Conservation (phyloP, 2,113 vertebrate genomes). For the Rafetus swinhoei region DNA sequence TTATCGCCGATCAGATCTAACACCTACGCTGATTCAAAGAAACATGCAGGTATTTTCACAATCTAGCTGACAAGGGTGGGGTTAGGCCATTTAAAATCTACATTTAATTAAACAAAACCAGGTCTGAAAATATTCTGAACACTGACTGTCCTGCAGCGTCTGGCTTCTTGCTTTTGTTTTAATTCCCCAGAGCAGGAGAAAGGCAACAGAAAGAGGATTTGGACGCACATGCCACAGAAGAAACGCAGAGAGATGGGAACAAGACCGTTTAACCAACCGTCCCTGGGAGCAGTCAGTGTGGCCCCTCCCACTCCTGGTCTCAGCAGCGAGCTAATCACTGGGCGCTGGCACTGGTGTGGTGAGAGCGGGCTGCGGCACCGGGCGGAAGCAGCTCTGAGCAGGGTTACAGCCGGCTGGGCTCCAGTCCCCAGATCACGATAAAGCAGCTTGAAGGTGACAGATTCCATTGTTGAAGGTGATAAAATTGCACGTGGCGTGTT, state of each 20-base stretch:
- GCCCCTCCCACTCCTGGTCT: not conserved
- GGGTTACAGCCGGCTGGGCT: not conserved
- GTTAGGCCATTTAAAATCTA: accelerated
- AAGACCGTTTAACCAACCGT: not conserved
- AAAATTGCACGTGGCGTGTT: conserved; percentile 23
- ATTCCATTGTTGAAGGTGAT: conserved; percentile 72
- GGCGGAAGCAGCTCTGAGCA: not conserved
- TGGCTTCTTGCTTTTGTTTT: not conserved
- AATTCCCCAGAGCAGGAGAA: not conserved
- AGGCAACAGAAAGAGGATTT: not conserved
- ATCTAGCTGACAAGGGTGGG: not conserved
- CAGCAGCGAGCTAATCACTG: not conserved
- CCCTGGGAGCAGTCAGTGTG: not conserved
- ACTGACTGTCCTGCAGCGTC: accelerated
- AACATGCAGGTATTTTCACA: not conserved
- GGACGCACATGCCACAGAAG: not conserved
- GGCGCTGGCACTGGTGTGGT: accelerated
- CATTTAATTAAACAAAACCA: not conserved
- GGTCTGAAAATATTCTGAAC: not conserved
- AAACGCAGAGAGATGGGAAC: not conserved
- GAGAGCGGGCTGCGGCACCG: not conserved
- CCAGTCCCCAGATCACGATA: conserved; percentile 52
- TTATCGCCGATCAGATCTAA: not conserved
- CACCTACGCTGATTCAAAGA: not conserved
- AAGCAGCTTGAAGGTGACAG: conserved; percentile 73